Evolutionary conservation across 2,113 vertebrate species (phyloP).

Genomic region (Daphoenositta chrysoptera): DNA sequence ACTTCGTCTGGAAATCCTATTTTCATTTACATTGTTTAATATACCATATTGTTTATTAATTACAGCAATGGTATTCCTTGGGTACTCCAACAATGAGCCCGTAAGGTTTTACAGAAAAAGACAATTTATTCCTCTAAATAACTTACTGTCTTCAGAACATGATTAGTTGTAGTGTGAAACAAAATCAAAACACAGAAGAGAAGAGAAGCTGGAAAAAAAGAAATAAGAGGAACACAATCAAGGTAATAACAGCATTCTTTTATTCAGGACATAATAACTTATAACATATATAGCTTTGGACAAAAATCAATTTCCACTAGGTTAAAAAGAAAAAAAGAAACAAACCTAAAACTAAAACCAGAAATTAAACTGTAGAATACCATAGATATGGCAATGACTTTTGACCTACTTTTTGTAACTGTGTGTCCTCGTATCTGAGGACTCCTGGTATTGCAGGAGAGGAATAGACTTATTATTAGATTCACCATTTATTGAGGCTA

Average conservation of each 20-base stretch:
- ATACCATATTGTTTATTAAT: neutral
- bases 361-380: neutral
- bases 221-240: neutral
- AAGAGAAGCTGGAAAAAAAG: neutral
- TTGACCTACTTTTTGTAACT: neutral
- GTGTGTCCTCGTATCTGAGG: fast-evolving
- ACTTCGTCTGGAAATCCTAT: neutral
- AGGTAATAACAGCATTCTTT: neutral
- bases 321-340: neutral
- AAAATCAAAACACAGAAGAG: neutral
- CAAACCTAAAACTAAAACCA: neutral
- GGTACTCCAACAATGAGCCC: neutral
- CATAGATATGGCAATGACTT: neutral
- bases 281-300: neutral
- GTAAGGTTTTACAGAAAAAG: neutral
- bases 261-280: neutral
- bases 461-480: neutral
- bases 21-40: neutral
- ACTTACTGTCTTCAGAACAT: neutral
- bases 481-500: neutral
- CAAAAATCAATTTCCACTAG: neutral
- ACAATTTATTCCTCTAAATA: neutral
- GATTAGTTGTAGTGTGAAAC: neutral
- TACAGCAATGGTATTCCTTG: neutral
- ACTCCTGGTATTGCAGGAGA: neutral